Percentiles rank a stretch among this genome's conserved stretches.
Conservation (phyloP, 2,797 vertebrate genomes). For the Lacerta viridis region DNA sequence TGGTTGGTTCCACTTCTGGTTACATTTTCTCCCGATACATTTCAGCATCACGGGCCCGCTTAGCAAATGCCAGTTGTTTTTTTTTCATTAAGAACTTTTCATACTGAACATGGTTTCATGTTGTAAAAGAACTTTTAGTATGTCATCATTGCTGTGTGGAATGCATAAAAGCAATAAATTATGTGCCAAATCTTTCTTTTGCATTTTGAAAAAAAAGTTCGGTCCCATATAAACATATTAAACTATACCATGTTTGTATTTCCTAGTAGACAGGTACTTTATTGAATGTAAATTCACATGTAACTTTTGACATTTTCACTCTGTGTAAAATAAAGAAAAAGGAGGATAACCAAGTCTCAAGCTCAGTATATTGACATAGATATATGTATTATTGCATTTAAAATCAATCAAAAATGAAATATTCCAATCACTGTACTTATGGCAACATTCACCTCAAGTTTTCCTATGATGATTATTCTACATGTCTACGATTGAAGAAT, state of each 20-base stretch:
- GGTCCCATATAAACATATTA: background rate
- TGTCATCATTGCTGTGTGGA: conserved; percentile 26
- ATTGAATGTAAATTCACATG: conserved; percentile 75
- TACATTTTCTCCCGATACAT: conserved; percentile 2
- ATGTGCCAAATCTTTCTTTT: conserved; percentile 58
- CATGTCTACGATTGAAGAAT: background rate
- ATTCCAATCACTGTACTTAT: background rate
- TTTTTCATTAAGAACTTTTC: conserved; percentile 33
- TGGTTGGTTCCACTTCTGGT: conserved; percentile 3
- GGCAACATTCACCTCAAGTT: background rate
- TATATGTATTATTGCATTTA: background rate
- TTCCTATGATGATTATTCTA: conserved; percentile 32
- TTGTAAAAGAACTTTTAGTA: conserved; percentile 50
- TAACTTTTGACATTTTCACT: conserved; percentile 81
- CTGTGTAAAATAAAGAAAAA: conserved; percentile 59
- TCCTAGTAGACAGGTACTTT: conserved; percentile 63
- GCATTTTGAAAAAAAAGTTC: conserved; percentile 24
- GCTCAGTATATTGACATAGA: conserved; percentile 16
- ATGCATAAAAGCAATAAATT: conserved; percentile 63
- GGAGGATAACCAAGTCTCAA: conserved; percentile 38
- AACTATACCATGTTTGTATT: conserved; percentile 38
- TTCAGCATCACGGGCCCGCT: conserved; percentile 18
- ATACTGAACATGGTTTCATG: background rate
- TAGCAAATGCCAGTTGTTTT: conserved; percentile 21
- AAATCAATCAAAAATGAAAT: background rate